These are phyloP conservation scores for Morpho helenor DNA, from an alignment of 2,888 invertebrate species.

Conservation along the genomic window DNA sequence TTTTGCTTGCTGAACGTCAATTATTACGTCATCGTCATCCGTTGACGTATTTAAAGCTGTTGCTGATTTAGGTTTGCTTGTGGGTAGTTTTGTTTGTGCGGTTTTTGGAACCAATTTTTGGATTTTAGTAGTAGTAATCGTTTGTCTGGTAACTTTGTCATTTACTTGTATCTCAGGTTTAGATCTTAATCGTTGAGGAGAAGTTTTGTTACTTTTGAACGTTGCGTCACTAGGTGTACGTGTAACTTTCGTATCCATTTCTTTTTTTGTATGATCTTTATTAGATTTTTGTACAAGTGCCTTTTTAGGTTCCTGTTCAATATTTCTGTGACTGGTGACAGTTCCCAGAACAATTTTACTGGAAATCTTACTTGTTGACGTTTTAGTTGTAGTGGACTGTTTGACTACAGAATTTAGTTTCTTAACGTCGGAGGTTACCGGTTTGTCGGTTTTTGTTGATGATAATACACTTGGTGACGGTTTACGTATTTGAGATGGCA, in stretches of 20 bases:
- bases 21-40: conserved; percentile 80
- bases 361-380: conserved; percentile 38
- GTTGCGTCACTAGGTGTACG: conserved; percentile 79
- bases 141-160: conserved; percentile 49
- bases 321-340: conserved; percentile 30
- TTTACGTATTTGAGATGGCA: conserved; percentile 45
- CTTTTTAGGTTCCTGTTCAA: conserved; percentile 52
- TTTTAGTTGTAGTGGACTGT: conserved; percentile 47
- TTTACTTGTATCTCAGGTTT: conserved; percentile 73
- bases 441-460: conserved; percentile 50
- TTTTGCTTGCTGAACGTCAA: conserved; percentile 85
- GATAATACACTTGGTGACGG: conserved; percentile 42
- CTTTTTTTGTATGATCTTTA: conserved; percentile 58
- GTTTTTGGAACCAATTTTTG: conserved; percentile 49
- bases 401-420: conserved; percentile 43
- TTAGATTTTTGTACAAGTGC: conserved; percentile 52
- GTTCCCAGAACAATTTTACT: conserved; percentile 39
- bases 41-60: conserved; percentile 73
- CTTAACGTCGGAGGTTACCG: conserved; percentile 43
- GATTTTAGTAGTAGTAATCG: conserved; percentile 33
- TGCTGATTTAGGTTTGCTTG: conserved; percentile 67
- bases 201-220: conserved; percentile 68
- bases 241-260: conserved; percentile 64
- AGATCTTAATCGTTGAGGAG: conserved; percentile 66
- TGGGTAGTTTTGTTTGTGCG: conserved; percentile 50